phyloP scores from a whole-genome alignment of 2,888 invertebrate genomes.

The Caenorhabditis macrosperma region DNA sequence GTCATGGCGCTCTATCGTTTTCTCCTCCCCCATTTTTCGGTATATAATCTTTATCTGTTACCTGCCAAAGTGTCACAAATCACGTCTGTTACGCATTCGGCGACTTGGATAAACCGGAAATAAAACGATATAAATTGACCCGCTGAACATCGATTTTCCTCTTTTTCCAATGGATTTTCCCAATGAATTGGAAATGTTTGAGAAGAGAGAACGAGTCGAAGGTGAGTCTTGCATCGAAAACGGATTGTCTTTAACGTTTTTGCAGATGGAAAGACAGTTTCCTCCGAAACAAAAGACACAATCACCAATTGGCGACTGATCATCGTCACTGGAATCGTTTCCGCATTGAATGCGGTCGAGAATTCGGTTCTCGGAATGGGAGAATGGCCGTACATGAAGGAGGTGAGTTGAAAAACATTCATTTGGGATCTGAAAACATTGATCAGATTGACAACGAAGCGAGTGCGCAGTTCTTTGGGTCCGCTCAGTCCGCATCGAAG shows the following conservation, averaged over 20 bases:
- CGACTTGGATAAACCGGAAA: neutral
- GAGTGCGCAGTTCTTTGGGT: slow-evolving; percentile 63
- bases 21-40: too few relatives aligned
- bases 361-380: slow-evolving; percentile 48
- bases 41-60: neutral
- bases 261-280: slow-evolving; percentile 1
- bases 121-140: neutral
- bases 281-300: slow-evolving; percentile 5
- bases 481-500: slow-evolving; percentile 59
- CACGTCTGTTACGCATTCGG: slow-evolving; percentile 17
- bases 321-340: slow-evolving; percentile 35
- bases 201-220: neutral
- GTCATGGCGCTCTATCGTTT: neutral
- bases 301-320: slow-evolving; percentile 37
- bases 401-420: neutral
- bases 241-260: neutral
- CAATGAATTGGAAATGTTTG: slow-evolving; percentile 20
- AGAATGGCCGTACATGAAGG: slow-evolving; percentile 52
- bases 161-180: slow-evolving; percentile 11
- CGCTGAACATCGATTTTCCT: neutral
- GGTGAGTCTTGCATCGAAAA: neutral
- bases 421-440: too few relatives aligned
- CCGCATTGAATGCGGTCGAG: slow-evolving; percentile 34
- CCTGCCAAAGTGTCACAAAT: slow-evolving; percentile 22
- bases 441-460: slow-evolving; percentile 63